These are phyloP conservation scores for Herpailurus yagouaroundi DNA, from an alignment of 2,113 vertebrate genomes.

Conservation along the genomic window DNA sequence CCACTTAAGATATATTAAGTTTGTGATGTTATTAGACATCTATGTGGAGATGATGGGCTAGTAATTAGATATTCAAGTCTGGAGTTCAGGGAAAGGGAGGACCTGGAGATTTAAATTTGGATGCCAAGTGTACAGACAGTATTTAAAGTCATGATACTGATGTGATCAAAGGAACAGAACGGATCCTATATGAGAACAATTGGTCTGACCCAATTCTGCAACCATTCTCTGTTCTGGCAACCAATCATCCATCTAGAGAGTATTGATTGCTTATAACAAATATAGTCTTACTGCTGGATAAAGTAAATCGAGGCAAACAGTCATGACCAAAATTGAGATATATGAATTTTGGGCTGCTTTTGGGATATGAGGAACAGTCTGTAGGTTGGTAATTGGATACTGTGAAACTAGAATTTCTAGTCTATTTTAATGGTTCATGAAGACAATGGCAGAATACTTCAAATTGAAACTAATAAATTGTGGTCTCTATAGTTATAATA, in stretches of 20 bases:
- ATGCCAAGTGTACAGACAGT: not conserved
- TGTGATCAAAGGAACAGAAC: not conserved
- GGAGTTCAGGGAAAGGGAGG: not conserved
- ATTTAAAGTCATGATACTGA: not conserved
- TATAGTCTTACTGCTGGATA: not conserved
- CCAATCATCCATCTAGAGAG: not conserved
- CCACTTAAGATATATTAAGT: not conserved
- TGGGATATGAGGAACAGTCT: not conserved
- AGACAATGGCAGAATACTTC: not conserved
- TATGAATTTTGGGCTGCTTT: not conserved
- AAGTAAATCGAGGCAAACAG: slow-evolving; percentile 9
- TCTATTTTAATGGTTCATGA: slow-evolving; percentile 5
- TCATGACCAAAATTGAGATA: not conserved
- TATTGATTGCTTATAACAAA: not conserved
- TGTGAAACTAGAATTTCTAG: not conserved
- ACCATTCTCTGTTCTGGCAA: not conserved
- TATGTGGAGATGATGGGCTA: not conserved
- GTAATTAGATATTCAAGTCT: not conserved
- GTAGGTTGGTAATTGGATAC: not conserved
- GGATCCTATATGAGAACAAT: not conserved
- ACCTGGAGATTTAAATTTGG: not conserved
- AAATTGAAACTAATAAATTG: not conserved
- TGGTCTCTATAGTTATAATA: not conserved
- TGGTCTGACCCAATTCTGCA: not conserved
- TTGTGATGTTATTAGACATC: not conserved